Base-by-base conservation (phyloP, 2,888 invertebrate species). In the Patella pellucida region DNA sequence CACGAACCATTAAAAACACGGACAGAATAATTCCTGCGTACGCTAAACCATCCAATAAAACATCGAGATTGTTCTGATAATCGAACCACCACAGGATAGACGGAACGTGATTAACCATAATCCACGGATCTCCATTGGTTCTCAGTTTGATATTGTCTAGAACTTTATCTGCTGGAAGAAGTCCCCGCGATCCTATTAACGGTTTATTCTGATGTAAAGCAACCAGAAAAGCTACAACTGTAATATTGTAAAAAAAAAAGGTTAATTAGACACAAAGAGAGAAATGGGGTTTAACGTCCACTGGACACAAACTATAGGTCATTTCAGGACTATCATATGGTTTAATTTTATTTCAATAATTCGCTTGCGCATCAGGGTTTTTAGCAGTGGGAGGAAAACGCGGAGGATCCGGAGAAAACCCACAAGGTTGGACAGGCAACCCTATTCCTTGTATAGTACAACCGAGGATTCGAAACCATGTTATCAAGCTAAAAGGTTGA, bases 151-250 rank as follows among this genome's bases (percentile, higher is more conserved):
- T 81, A 41, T 82, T 80, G 23, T 86, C 78, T 68, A 91, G 80
- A 75, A 84, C 85, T 11, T 83, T 76, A 70, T 88, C 76, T 12
- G 89, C 89, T 56, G 91, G 91, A 7, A 91, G 85, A 14, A 91
- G 83, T 7, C 91, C 91, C 73, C 87, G 82, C 70, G 82, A 83
- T 7, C 91, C 91, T 50, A 91, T 78, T 19, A 91, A 85, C 70
- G 87, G 84, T 71, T 86, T 86, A 82, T 91, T 91, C 81, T 91
- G 91, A 78, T 90, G 81, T 54, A 86, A 82, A 16, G 90, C 90
- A 15, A 91, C 89, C n/a, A 89, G 80, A 80, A 90, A 91, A 9
- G 91, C 91, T n/a, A 91, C 85, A 83, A 84, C 90, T 90, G 85
- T 27, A 86, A 85, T 70, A 73, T 9, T 41, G n/a, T 31, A 31